phyloP scores from a whole-genome alignment of 2,888 invertebrate genomes.

The Melinaea marsaeus region DNA sequence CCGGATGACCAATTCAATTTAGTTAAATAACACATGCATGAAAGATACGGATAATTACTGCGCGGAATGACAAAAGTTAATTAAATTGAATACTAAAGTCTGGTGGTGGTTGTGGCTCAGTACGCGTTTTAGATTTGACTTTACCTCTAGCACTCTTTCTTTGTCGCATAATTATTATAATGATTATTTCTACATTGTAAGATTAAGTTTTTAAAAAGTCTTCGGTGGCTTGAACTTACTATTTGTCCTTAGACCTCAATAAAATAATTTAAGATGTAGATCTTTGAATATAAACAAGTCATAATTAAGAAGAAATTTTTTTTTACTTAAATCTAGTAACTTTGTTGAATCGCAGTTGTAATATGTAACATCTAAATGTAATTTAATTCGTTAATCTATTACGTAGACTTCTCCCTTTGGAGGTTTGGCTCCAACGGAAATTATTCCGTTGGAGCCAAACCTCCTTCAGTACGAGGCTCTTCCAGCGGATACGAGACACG shows the following conservation, averaged over 20 bases:
- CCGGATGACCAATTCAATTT: neutral
- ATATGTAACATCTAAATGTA: no score
- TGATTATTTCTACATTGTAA: no score
- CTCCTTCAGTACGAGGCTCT: neutral
- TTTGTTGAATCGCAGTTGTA: no score
- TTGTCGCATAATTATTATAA: no score
- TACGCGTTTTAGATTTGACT: neutral
- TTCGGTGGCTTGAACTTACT: no score
- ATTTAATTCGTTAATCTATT: neutral
- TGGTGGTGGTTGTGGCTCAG: neutral
- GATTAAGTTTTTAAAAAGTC: no score
- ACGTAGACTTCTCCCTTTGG: neutral
- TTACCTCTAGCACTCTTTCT: neutral
- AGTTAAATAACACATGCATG: constrained; percentile 15
- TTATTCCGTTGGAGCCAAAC: constrained; percentile 1
- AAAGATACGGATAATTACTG: constrained; percentile 14
- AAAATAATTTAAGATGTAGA: no score
- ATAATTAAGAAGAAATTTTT: no score
- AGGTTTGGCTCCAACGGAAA: no score
- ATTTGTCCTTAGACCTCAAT: no score
- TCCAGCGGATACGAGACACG: neutral
- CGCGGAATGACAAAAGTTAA: constrained; percentile 5
- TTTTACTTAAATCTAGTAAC: no score
- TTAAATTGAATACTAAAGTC: neutral
- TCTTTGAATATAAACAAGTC: no score